These are phyloP conservation scores for Puffinus mauretanicus DNA, from an alignment of 2,113 vertebrate species.

Conservation along the genomic window DNA sequence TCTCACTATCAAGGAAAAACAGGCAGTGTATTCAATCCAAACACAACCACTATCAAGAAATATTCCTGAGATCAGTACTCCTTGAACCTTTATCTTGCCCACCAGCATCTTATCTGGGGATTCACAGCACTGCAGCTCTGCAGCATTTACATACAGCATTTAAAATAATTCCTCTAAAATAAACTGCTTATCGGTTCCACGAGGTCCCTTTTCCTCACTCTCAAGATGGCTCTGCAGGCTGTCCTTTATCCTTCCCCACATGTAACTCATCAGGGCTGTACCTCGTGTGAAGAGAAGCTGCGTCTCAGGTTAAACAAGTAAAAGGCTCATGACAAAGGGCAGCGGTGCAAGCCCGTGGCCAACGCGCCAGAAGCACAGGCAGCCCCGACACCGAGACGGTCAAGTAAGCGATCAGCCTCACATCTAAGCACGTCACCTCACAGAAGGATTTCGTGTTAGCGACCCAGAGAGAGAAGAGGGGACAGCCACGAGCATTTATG, in stretches of 20 bases:
- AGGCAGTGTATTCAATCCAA: not conserved
- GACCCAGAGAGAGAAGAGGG: no score
- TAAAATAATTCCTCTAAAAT: not conserved
- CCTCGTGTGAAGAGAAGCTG: accelerated
- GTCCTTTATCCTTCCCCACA: accelerated
- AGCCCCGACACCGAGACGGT: accelerated
- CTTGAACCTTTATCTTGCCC: not conserved
- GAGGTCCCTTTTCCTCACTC: accelerated
- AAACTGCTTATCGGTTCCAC: not conserved
- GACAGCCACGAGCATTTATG: accelerated
- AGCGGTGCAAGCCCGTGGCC: accelerated
- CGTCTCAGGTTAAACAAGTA: accelerated
- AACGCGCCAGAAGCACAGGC: accelerated
- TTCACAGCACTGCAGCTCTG: not conserved
- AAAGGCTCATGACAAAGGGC: accelerated
- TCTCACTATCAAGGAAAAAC: not conserved
- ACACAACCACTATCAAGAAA: not conserved
- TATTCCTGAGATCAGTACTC: not conserved
- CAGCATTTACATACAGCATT: not conserved
- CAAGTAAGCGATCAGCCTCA: accelerated
- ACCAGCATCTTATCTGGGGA: not conserved
- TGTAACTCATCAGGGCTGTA: accelerated
- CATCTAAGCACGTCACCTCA: accelerated
- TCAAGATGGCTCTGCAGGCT: not conserved
- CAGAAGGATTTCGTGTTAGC: accelerated